Conservation (phyloP, 2,113 vertebrate genomes). For the Nycticryphes semicollaris region DNA sequence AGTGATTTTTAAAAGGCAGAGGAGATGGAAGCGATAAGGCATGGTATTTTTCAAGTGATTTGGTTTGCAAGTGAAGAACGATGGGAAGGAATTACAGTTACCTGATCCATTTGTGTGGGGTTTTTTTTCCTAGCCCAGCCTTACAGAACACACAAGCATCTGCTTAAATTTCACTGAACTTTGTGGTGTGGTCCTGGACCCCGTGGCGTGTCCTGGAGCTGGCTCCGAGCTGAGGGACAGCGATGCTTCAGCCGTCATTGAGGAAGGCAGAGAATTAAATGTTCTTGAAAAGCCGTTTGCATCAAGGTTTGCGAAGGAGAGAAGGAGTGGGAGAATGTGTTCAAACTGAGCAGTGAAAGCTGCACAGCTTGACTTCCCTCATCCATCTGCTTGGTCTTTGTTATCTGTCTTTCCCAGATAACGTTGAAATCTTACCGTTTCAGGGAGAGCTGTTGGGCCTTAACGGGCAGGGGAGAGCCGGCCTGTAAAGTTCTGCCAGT, state of each 20-base stretch:
- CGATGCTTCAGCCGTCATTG: not conserved
- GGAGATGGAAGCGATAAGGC: not conserved
- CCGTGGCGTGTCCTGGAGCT: too few species aligned
- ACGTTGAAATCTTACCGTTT: not conserved
- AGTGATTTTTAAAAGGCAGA: not conserved
- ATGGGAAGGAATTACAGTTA: not conserved
- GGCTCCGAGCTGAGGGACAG: not conserved
- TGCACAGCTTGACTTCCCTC: not conserved
- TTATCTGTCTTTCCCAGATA: not conserved
- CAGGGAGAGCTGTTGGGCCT: not conserved
- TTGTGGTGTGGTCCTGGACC: not conserved
- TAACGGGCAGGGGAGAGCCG: not conserved
- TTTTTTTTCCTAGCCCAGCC: not conserved
- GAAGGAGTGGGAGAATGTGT: not conserved
- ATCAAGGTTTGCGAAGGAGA: not conserved
- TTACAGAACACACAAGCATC: not conserved
- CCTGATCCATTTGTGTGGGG: not conserved
- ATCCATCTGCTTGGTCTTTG: not conserved
- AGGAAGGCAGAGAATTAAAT: not conserved
- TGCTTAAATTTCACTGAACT: not conserved
- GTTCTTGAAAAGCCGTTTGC: not conserved
- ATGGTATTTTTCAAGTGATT: not conserved
- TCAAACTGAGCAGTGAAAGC: not conserved
- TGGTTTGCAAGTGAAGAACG: not conserved
- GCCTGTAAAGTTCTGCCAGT: not conserved